Base-by-base conservation (phyloP, 2,888 invertebrate species). In the Sceliomorpha sp. region DNA sequence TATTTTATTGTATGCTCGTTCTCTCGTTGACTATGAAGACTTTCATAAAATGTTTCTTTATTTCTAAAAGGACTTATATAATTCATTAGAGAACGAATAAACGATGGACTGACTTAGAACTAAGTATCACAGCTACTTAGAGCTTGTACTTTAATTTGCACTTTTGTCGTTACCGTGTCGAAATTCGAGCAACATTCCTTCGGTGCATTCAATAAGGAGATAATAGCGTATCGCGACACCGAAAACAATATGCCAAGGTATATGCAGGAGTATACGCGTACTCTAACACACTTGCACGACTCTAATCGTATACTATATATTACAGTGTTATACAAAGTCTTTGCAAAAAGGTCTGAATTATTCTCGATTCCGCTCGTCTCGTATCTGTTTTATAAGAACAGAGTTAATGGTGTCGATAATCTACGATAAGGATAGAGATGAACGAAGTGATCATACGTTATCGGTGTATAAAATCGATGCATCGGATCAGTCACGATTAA, bases 311-410 rank as follows among this genome's bases (percentile, higher is more conserved):
- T 51, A 36, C 63, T 72, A 67, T 76, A 80, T 75, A 51, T 68
- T 82, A 83, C 78, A 82, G 79, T 76, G 77, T 81, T 83, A 81
- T 83, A 83, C 81, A 83, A 83, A 82, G 78, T 82, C 80, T 78
- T 79, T 66, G 74, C 79, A 77, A 83, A 80, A 83, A 78, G 76
- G 76, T 79, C 76, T 79, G 76, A 77, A 56, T 62, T 47, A 36
- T 47, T 55, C 45, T 27, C 40, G 29, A 2, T 8, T 29, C 8
- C 2, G 29, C 9, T 9, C 8, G 3, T n/a, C 8, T 29, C 8
- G 4, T 29, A 29, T 29, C 8, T 8, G 29, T 29, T 9, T 29
- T 20, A 20, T 5, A 20, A 20, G 20, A 20, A 20, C 20, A 20
- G n/a, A n/a, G 20, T 20, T 5, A 20, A 2, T 5, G 5, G 20